Conservation (phyloP, 2,113 vertebrate genomes). For the Pseudolaguvia tuberculata region DNA sequence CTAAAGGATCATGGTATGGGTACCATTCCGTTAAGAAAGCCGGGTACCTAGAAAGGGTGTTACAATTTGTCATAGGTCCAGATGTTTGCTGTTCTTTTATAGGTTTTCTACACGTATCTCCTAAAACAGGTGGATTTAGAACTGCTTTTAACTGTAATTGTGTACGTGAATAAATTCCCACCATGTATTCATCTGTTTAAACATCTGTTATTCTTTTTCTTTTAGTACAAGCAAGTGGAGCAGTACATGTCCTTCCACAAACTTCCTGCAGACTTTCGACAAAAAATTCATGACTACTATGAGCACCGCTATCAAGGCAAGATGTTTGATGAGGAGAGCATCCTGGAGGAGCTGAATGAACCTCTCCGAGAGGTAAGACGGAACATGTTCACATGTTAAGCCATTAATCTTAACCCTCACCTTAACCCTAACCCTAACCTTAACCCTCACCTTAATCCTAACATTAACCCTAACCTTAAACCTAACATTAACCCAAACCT, state of each 20-base stretch:
- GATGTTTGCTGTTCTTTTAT: background rate
- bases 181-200: background rate
- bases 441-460: no score
- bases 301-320: conserved; percentile 98
- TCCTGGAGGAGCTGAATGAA: conserved; percentile 90
- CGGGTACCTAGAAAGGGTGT: background rate
- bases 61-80: background rate
- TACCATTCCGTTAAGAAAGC: background rate
- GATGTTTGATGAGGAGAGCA: conserved; percentile 98
- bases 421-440: no score
- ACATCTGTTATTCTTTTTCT: background rate
- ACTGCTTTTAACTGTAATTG: background rate
- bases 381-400: background rate
- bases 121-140: background rate
- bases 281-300: conserved; percentile 96
- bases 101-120: no score
- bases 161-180: background rate
- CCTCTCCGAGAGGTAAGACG: conserved; percentile 84
- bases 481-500: no score
- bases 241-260: conserved; percentile 99
- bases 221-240: conserved; percentile 96
- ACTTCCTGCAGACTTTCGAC: conserved; percentile 90
- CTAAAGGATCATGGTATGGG: background rate
- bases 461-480: no score
- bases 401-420: no score